Evolutionary conservation across 1,140 invertebrate species (phyloP).

Genomic region (Drosophila punjabiensis): DNA sequence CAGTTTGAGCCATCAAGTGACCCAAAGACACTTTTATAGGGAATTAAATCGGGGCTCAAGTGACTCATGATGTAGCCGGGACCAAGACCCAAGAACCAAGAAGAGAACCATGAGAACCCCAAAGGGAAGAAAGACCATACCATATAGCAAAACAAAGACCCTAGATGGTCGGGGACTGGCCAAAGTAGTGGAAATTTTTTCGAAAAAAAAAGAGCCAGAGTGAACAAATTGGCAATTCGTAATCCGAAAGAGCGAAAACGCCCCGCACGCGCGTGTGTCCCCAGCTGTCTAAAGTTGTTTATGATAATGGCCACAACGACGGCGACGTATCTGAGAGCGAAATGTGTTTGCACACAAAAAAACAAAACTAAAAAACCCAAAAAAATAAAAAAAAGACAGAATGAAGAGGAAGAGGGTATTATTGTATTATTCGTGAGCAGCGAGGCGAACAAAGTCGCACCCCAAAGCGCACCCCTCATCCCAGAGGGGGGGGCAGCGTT

Average conservation of each 20-base stretch:
- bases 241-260: slow-evolving; percentile 67
- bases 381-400: slow-evolving; percentile 15
- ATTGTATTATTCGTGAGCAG: slow-evolving; percentile 65
- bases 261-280: slow-evolving; percentile 57
- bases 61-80: slow-evolving; percentile 36
- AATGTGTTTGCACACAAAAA: slow-evolving; percentile 57
- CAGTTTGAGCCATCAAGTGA: slow-evolving; percentile 36
- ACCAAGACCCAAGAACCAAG: neutral
- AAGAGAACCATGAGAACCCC: slow-evolving; percentile 1
- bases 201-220: slow-evolving; percentile 14
- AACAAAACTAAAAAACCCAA: slow-evolving; percentile 32
- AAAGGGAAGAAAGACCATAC: neutral
- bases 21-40: slow-evolving; percentile 31
- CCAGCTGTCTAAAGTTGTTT: slow-evolving; percentile 80
- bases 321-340: slow-evolving; percentile 53
- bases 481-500: neutral
- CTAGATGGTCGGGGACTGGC: slow-evolving; percentile 22
- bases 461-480: slow-evolving; percentile 38
- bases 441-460: slow-evolving; percentile 60
- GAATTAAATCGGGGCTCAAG: slow-evolving; percentile 24
- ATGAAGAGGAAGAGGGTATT: slow-evolving; percentile 36
- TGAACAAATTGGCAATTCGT: slow-evolving; percentile 71
- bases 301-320: slow-evolving; percentile 69
- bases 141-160: slow-evolving; percentile 16
- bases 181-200: slow-evolving; percentile 67